Base-by-base conservation (phyloP, 64 coral and sea anemone species). In the Actinia equina region DNA sequence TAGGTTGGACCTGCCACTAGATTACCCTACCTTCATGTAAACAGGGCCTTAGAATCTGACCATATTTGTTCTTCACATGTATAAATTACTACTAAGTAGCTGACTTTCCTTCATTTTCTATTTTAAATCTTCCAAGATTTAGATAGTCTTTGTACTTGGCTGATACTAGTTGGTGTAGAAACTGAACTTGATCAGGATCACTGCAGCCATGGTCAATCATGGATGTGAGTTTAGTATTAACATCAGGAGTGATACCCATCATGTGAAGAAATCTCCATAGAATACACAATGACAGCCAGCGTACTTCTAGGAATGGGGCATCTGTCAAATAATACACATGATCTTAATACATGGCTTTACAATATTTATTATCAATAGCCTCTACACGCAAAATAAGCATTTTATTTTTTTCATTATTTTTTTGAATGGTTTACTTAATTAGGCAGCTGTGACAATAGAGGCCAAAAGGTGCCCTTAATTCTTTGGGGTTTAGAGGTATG, bases 231-330 rank as follows among this genome's bases (percentile, higher is more conserved):
- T 79, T 30, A 45, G 86, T 58, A 16, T 78, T 45, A 41, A 93
- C 88, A 30, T 70, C 54, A 80, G 23, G 6, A 17, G 86, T 30
- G 13, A 85, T 92, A 55, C 86, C 74, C 69, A 77, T 52, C 62
- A 96, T 85, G 81, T 81, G 84, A 27, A 93, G 45, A 83, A 96
- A 84, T 55, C 77, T 83, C 42, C 86, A 79, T 52, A 96, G 83
- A 77, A 96, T 79, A 67, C 88, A 71, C 80, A 90, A 44, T 7
- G 94, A 83, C 27, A 64, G 88, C 94, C 94, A 96, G 19, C 85
- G 85, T 19, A 92, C 25, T 44, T 92, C 85, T n/a, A 92, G 85
- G n/a, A 92, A 79, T 65, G 90, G 85, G 22, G 60, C 17, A 69
- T 87, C 90, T 92, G 59, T 4, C 7, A 74, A 37, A 74, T 74